Conservation (phyloP, 2,797 vertebrate species). For the Bryconaethiops microstoma region DNA sequence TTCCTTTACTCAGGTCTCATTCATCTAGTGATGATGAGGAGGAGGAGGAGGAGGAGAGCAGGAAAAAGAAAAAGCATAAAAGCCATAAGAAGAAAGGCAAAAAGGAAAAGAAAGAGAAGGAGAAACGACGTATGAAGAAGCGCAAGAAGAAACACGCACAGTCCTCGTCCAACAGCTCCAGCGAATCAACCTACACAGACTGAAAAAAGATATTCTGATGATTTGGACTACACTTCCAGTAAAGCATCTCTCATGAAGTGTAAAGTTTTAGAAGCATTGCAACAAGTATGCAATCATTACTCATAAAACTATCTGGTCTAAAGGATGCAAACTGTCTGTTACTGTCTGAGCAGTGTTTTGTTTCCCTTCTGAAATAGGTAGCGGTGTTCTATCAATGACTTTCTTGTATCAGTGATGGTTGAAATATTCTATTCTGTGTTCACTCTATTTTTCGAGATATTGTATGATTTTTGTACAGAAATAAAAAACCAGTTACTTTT, state of each 20-base stretch:
- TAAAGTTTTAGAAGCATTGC: neutral
- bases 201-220: conserved; percentile 48
- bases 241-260: neutral
- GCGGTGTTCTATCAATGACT: neutral
- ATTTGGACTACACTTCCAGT: neutral
- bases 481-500: conserved; percentile 26
- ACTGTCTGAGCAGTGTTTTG: neutral
- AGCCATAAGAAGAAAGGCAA: conserved; percentile 82
- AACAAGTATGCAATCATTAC: neutral
- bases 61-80: conserved; percentile 79
- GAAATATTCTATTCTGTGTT: neutral
- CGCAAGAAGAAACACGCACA: conserved; percentile 68
- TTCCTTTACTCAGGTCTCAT: conserved; percentile 68
- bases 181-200: conserved; percentile 73
- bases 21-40: conserved; percentile 80
- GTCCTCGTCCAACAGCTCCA: conserved; percentile 62
- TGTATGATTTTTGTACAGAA: conserved; percentile 43
- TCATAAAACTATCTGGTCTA: neutral
- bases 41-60: conserved; percentile 69
- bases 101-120: conserved; percentile 79
- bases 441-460: neutral
- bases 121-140: conserved; percentile 75
- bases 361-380: neutral
- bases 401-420: conserved; percentile 1
- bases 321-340: neutral